Evolutionary conservation across 2,888 invertebrate genomes (phyloP), one percentile per base, ranked within the genome.

Genomic region (Hydraecia micacea): DNA sequence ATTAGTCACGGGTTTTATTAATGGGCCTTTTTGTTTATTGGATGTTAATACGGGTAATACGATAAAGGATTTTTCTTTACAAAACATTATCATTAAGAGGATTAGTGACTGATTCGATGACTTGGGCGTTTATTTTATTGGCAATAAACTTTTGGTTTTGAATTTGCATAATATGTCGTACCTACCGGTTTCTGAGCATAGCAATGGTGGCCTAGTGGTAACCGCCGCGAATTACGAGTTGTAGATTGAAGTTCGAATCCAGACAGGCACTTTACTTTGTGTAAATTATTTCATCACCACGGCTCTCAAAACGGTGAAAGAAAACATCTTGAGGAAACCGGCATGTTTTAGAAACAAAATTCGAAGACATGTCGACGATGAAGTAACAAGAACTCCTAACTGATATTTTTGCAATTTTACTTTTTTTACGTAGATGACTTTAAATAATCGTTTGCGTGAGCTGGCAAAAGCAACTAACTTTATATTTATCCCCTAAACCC

Each of bases 1-100:
- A 94, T 94, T 93, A 93, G 90, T 92, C 90, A 87, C 89, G 90
- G 79, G 71, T 81, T 89, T 91, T 92, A 91, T 91, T 90, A 87
- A 91, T 90, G 89, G 62, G 73, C 42, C 39, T 86, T 89, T 90
- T 89, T 86, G 85, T 86, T 87, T 84, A 86, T 85, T 85, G 60
- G 77, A 55, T 77, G 79, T 88, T 85, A 83, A 87, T 81, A 77
- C 36, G 49, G 67, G 71, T 82, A 72, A 69, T 78, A 39, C 63
- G 73, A 72, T 81, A 75, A 76, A 75, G 68, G 46, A 75, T 66
- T 28, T 73, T 73, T 42, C 63, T 76, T 80, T 72, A 60, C 58
- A 71, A 79, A 80, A 80, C 36, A 60, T 39, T 79, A 77, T 71
- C 49, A 85, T 82, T 77, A 73, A 42, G 65, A 63, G 68, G 65